These are phyloP conservation scores for Dicranocentrus wangi DNA, from an alignment of 2,888 invertebrate genomes.

Conservation along the genomic window DNA sequence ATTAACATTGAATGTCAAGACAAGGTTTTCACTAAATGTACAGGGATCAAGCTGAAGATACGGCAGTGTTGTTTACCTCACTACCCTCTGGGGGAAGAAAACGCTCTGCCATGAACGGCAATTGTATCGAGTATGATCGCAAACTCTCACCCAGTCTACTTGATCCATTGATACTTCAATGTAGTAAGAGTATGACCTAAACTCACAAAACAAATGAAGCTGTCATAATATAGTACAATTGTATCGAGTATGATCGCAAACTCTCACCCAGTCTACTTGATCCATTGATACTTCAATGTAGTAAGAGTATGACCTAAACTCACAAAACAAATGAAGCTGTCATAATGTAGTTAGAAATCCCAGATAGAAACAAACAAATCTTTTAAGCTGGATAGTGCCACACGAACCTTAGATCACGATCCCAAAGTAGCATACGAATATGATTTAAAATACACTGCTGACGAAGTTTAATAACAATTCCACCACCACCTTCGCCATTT, in stretches of 20 bases:
- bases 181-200: constrained; percentile 88
- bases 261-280: constrained; percentile 93
- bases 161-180: constrained; percentile 91
- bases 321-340: no score
- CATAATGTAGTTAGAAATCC: no score
- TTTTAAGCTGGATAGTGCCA: no score
- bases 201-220: background rate
- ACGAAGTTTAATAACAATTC: constrained; percentile 87
- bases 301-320: constrained; percentile 85
- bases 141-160: constrained; percentile 93
- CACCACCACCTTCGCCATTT: constrained; percentile 77
- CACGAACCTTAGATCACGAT: constrained; percentile 84
- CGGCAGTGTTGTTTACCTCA: no score
- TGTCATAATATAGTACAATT: constrained; percentile 84
- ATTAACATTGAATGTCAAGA: background rate
- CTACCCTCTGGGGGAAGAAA: constrained; percentile 91
- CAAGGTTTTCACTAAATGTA: no score
- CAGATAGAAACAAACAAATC: no score
- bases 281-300: constrained; percentile 91
- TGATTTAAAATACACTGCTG: constrained; percentile 94
- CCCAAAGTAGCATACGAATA: constrained; percentile 94
- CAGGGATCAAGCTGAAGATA: no score
- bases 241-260: constrained; percentile 93
- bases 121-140: constrained; percentile 92
- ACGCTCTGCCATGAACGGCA: constrained; percentile 98